Evolutionary conservation across 2,888 invertebrate genomes (phyloP).

Genomic region (Abscondita cerata): DNA sequence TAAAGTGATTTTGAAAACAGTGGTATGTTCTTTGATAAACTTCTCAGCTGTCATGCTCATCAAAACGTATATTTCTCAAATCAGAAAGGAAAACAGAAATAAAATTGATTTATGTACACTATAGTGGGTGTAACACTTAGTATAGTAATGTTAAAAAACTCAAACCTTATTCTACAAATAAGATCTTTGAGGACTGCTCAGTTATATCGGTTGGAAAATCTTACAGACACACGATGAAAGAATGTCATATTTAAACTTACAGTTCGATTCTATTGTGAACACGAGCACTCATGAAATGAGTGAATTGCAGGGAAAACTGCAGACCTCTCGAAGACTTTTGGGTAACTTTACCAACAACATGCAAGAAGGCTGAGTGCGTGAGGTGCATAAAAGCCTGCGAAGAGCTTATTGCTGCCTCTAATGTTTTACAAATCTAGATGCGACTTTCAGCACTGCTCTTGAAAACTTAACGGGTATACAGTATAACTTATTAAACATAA

Average conservation of each 20-base stretch:
- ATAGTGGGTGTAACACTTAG: neutral
- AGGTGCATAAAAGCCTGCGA: no score
- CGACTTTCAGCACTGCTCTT: neutral
- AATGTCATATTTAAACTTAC: conserved; percentile 91
- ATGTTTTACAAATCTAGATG: no score
- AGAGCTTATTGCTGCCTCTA: no score
- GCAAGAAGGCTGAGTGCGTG: conserved; percentile 85
- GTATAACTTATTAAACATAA: neutral
- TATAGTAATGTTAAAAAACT: neutral
- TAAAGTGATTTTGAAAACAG: neutral
- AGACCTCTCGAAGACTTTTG: conserved; percentile 95
- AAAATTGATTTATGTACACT: neutral
- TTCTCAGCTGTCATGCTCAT: neutral
- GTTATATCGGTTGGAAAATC: neutral
- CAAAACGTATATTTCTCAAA: neutral
- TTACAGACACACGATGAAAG: conserved; percentile 72
- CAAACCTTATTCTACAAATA: no score
- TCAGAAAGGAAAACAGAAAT: neutral
- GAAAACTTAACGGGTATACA: neutral
- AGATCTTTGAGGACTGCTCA: no score
- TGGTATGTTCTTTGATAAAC: neutral
- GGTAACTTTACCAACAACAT: conserved; percentile 80
- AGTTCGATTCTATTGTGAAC: conserved; percentile 91
- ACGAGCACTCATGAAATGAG: conserved; percentile 88
- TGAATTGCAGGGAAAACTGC: conserved; percentile 89